Percentiles rank a stretch among this genome's conserved stretches.
phyloP scores from a whole-genome alignment of 2,113 vertebrate species.

The Regulus satrapa region DNA sequence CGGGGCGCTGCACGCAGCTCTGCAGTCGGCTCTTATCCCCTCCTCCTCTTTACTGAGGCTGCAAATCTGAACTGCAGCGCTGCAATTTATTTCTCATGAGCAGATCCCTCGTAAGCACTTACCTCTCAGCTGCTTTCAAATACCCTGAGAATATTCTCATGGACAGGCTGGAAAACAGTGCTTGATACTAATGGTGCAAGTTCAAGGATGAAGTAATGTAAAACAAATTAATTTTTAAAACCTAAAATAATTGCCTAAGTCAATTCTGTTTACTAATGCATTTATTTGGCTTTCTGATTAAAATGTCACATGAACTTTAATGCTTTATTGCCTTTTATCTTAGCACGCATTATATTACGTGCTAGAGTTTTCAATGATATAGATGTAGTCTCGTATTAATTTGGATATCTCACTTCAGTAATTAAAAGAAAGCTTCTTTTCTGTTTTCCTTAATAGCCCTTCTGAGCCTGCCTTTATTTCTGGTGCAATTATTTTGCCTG shows the following conservation, averaged over 20 bases:
- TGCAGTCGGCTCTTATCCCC: neutral
- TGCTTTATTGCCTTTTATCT: neutral
- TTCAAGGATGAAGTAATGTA: neutral
- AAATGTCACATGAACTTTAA: neutral
- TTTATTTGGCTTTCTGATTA: neutral
- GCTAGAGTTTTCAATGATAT: neutral
- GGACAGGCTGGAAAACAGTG: neutral
- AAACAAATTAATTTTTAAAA: neutral
- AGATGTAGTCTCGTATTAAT: neutral
- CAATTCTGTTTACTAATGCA: neutral
- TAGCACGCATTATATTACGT: neutral
- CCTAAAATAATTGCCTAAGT: neutral
- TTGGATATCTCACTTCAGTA: neutral
- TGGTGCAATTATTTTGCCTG: neutral
- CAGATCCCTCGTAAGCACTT: rapidly evolving
- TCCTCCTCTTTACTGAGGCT: neutral
- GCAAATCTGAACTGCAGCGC: too few relatives aligned
- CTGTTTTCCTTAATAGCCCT: neutral
- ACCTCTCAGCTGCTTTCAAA: neutral
- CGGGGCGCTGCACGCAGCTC: too few relatives aligned
- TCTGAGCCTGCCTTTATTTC: neutral
- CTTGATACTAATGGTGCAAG: neutral
- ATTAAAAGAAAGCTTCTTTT: neutral
- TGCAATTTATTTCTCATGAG: neutral
- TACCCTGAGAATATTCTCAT: neutral